Percentiles rank a stretch among this genome's conserved stretches.
These are phyloP conservation scores for Edolisoma coerulescens DNA, from an alignment of 2,113 vertebrate genomes.

Conservation along the genomic window DNA sequence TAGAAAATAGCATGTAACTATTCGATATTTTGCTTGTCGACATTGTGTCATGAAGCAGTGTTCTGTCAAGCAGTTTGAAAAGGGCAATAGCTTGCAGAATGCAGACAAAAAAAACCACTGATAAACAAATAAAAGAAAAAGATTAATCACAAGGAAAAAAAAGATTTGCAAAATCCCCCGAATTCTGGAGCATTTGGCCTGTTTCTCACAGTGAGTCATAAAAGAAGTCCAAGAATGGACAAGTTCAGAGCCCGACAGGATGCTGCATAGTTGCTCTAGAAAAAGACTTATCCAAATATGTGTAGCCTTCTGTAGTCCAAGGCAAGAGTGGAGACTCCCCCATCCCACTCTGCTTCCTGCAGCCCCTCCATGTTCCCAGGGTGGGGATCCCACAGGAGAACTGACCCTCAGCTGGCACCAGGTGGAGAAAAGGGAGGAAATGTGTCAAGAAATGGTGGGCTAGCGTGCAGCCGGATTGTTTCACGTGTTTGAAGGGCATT, in stretches of 20 bases:
- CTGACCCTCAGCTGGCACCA: accelerated
- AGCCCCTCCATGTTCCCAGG: background rate
- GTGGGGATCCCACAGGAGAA: background rate
- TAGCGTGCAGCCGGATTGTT: background rate
- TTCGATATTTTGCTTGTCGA: background rate
- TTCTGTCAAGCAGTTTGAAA: conserved; percentile 45
- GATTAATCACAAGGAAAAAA: background rate
- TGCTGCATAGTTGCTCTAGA: background rate
- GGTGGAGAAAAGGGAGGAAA: background rate
- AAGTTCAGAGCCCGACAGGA: background rate
- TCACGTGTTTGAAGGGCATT: background rate
- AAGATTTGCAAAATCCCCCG: background rate
- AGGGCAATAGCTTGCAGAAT: conserved; percentile 14
- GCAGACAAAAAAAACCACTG: background rate
- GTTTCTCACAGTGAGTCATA: background rate
- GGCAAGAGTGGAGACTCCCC: background rate
- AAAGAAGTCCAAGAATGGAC: background rate
- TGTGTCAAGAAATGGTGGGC: background rate
- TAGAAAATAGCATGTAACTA: conserved; percentile 1
- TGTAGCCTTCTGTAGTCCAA: background rate
- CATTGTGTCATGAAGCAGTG: background rate
- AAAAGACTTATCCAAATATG: background rate
- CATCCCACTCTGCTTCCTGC: background rate
- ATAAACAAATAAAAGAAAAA: background rate
- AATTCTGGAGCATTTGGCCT: background rate